phyloP scores from a whole-genome alignment of 2,113 vertebrate species.

The Mustela nigripes region DNA sequence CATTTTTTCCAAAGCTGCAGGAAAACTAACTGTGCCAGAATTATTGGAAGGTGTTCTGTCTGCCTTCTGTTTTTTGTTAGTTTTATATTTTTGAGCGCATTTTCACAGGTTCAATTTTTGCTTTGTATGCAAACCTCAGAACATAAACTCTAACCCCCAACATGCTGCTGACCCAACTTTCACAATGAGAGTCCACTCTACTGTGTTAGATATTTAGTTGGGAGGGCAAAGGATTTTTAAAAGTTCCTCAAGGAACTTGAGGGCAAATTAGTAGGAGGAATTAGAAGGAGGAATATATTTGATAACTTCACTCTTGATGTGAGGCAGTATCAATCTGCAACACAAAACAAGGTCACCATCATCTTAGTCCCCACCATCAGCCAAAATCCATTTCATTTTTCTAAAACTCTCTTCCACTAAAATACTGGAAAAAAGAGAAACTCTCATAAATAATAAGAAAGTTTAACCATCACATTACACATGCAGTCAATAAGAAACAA shows the following conservation, averaged over 20 bases:
- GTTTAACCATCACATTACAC: neutral
- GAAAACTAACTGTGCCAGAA: neutral
- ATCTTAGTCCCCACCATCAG: neutral
- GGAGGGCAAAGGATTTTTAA: neutral
- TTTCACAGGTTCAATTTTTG: conserved; percentile 16
- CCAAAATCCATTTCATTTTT: neutral
- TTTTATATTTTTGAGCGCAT: neutral
- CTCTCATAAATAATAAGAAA: neutral
- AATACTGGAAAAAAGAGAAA: neutral
- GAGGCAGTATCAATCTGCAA: neutral
- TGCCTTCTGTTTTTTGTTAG: neutral
- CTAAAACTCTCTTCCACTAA: neutral
- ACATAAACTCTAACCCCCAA: neutral
- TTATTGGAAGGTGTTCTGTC: neutral
- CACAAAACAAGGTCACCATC: neutral
- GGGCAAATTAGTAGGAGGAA: neutral
- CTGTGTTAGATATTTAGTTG: neutral
- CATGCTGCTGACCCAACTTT: neutral
- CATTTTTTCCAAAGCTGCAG: neutral
- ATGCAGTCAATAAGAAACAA: neutral
- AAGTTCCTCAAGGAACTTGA: neutral
- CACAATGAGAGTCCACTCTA: neutral
- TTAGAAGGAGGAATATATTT: neutral
- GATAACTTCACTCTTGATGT: neutral
- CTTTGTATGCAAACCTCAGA: neutral